Percentiles rank a stretch among this genome's conserved stretches.
Conservation (phyloP, 1,140 invertebrate species). For the Drosophila prosaltans region DNA sequence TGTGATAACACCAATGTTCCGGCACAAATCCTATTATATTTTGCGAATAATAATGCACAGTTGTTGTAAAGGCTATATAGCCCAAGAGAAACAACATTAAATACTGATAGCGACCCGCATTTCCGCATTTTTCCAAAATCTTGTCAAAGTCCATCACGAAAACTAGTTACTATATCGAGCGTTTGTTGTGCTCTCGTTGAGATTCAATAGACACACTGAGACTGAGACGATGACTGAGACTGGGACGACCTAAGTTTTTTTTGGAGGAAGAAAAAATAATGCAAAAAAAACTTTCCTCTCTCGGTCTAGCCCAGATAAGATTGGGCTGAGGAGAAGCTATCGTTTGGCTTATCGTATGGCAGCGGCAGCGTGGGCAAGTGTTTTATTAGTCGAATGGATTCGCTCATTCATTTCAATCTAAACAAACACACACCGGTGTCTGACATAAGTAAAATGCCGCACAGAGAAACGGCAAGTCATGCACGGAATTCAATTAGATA, state of each 20-base stretch:
- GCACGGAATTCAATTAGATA: conserved; percentile 6
- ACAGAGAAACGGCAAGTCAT: conserved; percentile 32
- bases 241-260: not conserved
- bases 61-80: conserved; percentile 84
- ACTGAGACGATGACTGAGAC: conserved; percentile 10
- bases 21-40: conserved; percentile 84
- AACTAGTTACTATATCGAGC: not conserved
- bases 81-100: conserved; percentile 85
- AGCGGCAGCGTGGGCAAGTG: conserved; percentile 27
- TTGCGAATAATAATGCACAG: conserved; percentile 85
- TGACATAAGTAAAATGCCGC: conserved; percentile 19
- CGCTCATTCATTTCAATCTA: conserved; percentile 67
- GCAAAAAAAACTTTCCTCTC: conserved; percentile 19
- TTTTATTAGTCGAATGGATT: conserved; percentile 73
- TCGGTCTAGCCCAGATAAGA: conserved; percentile 53
- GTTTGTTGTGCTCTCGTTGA: conserved; percentile 43
- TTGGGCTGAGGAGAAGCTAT: conserved; percentile 19
- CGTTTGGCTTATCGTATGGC: conserved; percentile 38
- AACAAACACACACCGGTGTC: conserved; percentile 46
- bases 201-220: conserved; percentile 66
- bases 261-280: conserved; percentile 12
- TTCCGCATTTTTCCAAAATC: conserved; percentile 85
- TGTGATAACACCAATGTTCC: conserved; percentile 82
- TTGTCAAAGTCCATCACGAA: conserved; percentile 84
- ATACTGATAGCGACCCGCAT: conserved; percentile 86